These are phyloP conservation scores for Lamprotornis superbus DNA, from an alignment of 2,113 vertebrate genomes.

Conservation along the genomic window DNA sequence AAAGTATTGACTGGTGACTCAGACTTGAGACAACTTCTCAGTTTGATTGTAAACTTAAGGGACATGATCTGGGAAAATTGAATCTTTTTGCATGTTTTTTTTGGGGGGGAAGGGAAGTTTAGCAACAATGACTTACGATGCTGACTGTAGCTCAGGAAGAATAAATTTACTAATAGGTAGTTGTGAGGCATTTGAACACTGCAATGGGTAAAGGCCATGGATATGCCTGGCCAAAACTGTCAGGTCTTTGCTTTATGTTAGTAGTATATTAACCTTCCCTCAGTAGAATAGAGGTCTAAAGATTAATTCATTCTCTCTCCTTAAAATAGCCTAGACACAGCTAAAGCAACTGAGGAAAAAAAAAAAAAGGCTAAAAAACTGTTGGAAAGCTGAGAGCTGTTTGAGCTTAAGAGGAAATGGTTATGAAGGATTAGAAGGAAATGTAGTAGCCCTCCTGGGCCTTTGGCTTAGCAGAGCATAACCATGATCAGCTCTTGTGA, in stretches of 20 bases:
- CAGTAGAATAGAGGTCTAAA: background rate
- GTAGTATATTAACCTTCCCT: background rate
- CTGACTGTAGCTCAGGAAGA: background rate
- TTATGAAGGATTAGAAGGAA: background rate
- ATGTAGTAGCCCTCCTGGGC: background rate
- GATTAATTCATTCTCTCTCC: background rate
- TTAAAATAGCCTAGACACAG: background rate
- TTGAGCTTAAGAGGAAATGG: background rate
- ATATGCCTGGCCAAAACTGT: background rate
- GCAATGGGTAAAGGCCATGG: background rate
- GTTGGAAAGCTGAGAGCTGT: background rate
- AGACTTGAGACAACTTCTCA: background rate
- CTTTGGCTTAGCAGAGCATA: background rate
- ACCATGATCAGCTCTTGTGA: background rate
- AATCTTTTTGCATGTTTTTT: background rate
- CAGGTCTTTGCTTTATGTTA: background rate
- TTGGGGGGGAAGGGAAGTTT: rapidly evolving
- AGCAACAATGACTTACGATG: background rate
- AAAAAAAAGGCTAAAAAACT: background rate
- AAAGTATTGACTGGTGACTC: background rate
- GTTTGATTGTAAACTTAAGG: background rate
- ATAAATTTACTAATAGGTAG: background rate
- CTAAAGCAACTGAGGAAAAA: background rate
- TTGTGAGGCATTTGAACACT: background rate
- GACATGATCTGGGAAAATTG: background rate